These are phyloP conservation scores for Xiphophorus birchmanni DNA, from an alignment of 2,797 vertebrate genomes.

Conservation along the genomic window DNA sequence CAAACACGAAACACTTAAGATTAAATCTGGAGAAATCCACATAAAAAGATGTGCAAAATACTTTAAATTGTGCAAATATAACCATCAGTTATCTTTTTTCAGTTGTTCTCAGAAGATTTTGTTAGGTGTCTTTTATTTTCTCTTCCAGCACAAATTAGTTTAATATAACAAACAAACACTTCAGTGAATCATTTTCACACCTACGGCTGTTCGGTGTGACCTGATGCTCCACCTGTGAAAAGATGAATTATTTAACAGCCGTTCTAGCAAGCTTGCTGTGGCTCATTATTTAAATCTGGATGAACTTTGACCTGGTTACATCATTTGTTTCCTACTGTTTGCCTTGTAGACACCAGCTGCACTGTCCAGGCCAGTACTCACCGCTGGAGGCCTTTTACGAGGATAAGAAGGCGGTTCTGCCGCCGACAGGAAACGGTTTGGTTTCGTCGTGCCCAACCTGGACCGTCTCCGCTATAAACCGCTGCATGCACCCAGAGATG, in stretches of 20 bases:
- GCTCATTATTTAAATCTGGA: neutral
- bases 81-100: neutral
- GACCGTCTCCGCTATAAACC: conserved; percentile 89
- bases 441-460: conserved; percentile 87
- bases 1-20: neutral
- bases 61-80: neutral
- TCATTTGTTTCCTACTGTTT: neutral
- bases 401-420: conserved; percentile 95
- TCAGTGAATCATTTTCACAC: neutral
- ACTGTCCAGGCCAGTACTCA: conserved; percentile 95
- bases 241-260: neutral
- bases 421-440: conserved; percentile 82
- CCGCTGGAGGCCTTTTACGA: conserved; percentile 98
- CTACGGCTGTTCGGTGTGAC: neutral
- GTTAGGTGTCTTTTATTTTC: neutral
- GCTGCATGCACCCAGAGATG: conserved; percentile 98
- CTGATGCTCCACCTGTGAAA: neutral
- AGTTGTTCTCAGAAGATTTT: neutral
- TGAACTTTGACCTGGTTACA: conserved; percentile 4
- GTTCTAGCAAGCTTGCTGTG: neutral
- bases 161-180: neutral
- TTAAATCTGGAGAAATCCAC: neutral
- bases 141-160: neutral
- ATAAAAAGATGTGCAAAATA: neutral
- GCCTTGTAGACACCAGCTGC: conserved; percentile 89